Percentiles rank a stretch among this genome's conserved stretches.
These are phyloP conservation scores for Lycia hirtaria DNA, from an alignment of 2,888 invertebrate genomes.

Conservation along the genomic window DNA sequence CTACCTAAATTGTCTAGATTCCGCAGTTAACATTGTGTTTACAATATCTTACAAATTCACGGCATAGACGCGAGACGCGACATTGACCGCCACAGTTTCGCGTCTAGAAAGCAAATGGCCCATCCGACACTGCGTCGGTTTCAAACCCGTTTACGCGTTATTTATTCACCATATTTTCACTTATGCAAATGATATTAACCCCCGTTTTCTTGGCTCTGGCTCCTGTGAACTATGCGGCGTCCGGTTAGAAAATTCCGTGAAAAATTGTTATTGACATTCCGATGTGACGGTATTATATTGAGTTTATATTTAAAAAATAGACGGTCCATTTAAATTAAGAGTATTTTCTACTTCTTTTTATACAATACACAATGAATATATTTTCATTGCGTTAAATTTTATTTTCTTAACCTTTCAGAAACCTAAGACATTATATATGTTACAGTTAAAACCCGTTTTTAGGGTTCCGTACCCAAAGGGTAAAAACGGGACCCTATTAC, in stretches of 20 bases:
- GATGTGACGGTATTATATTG: not conserved
- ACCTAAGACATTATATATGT: too few species aligned
- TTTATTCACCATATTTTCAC: conserved; percentile 75
- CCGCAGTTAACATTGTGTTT: not conserved
- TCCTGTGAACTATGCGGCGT: conserved; percentile 64
- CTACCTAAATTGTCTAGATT: too few species aligned
- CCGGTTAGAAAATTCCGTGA: conserved; percentile 52
- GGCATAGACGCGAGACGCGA: conserved; percentile 5
- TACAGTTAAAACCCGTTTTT: too few species aligned
- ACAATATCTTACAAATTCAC: conserved; percentile 6
- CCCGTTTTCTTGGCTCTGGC: conserved; percentile 27
- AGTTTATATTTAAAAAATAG: not conserved
- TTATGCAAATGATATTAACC: conserved; percentile 74
- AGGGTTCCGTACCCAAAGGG: too few species aligned
- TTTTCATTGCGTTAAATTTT: not conserved
- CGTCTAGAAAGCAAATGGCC: conserved; percentile 68
- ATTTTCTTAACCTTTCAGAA: too few species aligned
- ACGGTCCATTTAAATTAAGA: not conserved
- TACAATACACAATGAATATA: not conserved
- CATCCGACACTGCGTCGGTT: conserved; percentile 12
- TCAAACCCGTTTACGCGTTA: conserved; percentile 60
- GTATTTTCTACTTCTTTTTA: not conserved
- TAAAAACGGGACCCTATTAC: too few species aligned
- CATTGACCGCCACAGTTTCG: conserved; percentile 52
- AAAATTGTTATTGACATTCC: conserved; percentile 24